A percentile compares a stretch with the other conserved stretches of the same genome.
Conservation (phyloP, 2,888 invertebrate genomes). For the Athrips mouffetella region DNA sequence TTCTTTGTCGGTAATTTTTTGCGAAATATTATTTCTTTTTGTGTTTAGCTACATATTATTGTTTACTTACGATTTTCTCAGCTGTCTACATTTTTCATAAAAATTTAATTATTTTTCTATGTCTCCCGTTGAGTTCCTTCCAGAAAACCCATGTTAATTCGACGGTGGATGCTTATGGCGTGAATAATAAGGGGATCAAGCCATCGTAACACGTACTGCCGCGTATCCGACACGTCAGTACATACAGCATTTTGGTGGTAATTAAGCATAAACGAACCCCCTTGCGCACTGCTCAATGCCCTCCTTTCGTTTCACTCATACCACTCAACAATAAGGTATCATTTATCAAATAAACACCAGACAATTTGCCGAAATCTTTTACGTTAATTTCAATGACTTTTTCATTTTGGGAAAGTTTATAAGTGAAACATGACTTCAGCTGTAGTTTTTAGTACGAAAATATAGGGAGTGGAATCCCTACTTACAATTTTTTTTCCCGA, state of each 20-base stretch:
- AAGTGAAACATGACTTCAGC: too few species aligned
- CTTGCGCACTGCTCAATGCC: slow-evolving; percentile 19
- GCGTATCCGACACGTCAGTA: slow-evolving; percentile 49
- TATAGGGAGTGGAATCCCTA: too few species aligned
- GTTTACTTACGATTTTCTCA: too few species aligned
- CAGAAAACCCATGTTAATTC: slow-evolving; percentile 18
- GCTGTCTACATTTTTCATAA: too few species aligned
- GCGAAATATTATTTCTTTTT: too few species aligned
- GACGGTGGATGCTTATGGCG: slow-evolving; percentile 25
- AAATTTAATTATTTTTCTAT: background rate
- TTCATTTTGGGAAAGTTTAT: background rate
- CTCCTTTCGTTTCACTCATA: slow-evolving; percentile 14
- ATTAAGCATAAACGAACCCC: slow-evolving; percentile 37
- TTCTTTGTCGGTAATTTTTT: too few species aligned
- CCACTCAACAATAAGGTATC: slow-evolving; percentile 7
- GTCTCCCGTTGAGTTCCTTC: slow-evolving; percentile 1
- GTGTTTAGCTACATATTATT: too few species aligned
- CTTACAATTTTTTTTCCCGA: too few species aligned
- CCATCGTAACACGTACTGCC: slow-evolving; percentile 44
- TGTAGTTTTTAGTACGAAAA: too few species aligned
- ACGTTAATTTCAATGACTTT: background rate
- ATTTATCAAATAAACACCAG: slow-evolving; percentile 15
- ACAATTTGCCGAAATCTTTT: background rate
- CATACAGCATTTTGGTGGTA: slow-evolving; percentile 48
- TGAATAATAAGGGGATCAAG: slow-evolving; percentile 34